Base-by-base conservation (phyloP, 2,888 invertebrate species). In the Steinernema hermaphroditum region DNA sequence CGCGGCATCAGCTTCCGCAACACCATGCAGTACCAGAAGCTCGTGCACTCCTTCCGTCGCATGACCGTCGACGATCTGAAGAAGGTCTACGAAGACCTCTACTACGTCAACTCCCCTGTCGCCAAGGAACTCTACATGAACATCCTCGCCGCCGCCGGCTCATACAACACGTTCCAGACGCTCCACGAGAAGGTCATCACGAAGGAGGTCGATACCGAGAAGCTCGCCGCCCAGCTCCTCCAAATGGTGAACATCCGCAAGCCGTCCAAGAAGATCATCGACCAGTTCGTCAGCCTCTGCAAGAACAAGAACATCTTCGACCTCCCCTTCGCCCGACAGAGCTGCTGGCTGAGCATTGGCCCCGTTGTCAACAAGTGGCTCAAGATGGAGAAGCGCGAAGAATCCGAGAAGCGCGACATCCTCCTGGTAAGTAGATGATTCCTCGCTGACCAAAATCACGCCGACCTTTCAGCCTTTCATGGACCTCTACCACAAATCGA, bases 11-110 rank as follows among this genome's bases (percentile, higher is more conserved):
- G 75, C 37, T 73, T 72, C n/a, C 43, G 77, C 68, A 76, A 76
- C 46, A 70, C 75, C 44, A 73, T 78, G 27, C 75, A 78, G 43
- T 75, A 82, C 54, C 77, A 76, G 43, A 76, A 80, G 68, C 78
- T 85, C 71, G 83, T 85, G 69, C 74, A 79, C 50, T 57, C 83
- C 72, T 72, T 85, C 72, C 82, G 80, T 69, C 77, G 73, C 76
- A 49, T 75, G 74, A 77, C 77, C 27, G 57, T 74, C 44, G 74
- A 24, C 54, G n/a, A n/a, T n/a, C n/a, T n/a, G n/a, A n/a, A n/a
- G n/a, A n/a, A n/a, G n/a, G n/a, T n/a, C n/a, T n/a, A 1, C 8
- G 6, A 54, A 19, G 8, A 12, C 24, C 54, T 54, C 2, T 27
- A 22, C 4, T 44, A 78, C 57, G 74, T 84, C 72, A 78, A 78